A percentile compares a stretch with the other conserved stretches of the same genome.
Evolutionary conservation across 2,888 invertebrate species (phyloP).

Genomic region (Synanthedon vespiformis): DNA sequence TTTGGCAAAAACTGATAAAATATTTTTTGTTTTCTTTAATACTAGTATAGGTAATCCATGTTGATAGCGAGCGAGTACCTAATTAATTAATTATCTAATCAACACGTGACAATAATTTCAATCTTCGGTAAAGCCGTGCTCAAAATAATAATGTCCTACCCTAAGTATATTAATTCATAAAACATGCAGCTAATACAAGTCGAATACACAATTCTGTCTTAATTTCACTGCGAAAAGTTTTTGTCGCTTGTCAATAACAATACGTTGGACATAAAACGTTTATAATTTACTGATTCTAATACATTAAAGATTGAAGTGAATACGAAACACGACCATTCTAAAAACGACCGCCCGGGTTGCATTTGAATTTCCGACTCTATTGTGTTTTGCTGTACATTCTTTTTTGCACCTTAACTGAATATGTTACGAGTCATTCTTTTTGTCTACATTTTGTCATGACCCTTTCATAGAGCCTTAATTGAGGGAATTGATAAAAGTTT

Average conservation of each 20-base stretch:
- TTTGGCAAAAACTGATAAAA: too few relatives aligned
- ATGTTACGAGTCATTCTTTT: slow-evolving; percentile 21
- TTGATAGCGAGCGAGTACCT: too few relatives aligned
- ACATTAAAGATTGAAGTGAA: slow-evolving; percentile 65
- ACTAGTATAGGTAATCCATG: too few relatives aligned
- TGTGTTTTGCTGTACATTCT: slow-evolving; percentile 62
- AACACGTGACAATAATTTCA: too few relatives aligned
- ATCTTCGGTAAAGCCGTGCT: too few relatives aligned
- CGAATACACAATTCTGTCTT: too few relatives aligned
- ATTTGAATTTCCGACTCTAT: slow-evolving; percentile 59
- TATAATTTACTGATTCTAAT: slow-evolving; percentile 65
- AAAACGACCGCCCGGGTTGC: slow-evolving; percentile 66
- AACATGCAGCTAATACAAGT: background rate
- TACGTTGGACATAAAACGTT: slow-evolving; percentile 49
- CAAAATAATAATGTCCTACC: too few relatives aligned
- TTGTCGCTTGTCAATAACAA: slow-evolving; percentile 37
- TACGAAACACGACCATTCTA: slow-evolving; percentile 38
- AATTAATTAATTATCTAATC: too few relatives aligned
- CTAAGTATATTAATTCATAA: too few relatives aligned
- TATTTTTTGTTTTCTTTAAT: too few relatives aligned
- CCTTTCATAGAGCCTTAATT: background rate
- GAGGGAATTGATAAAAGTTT: background rate
- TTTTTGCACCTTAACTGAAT: slow-evolving; percentile 60
- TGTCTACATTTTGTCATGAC: too few relatives aligned
- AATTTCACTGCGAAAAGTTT: slow-evolving; percentile 15